A percentile compares a stretch with the other conserved stretches of the same genome.
These are phyloP conservation scores for Mylabris phalerata DNA, from an alignment of 1,140 invertebrate genomes.

Conservation along the genomic window DNA sequence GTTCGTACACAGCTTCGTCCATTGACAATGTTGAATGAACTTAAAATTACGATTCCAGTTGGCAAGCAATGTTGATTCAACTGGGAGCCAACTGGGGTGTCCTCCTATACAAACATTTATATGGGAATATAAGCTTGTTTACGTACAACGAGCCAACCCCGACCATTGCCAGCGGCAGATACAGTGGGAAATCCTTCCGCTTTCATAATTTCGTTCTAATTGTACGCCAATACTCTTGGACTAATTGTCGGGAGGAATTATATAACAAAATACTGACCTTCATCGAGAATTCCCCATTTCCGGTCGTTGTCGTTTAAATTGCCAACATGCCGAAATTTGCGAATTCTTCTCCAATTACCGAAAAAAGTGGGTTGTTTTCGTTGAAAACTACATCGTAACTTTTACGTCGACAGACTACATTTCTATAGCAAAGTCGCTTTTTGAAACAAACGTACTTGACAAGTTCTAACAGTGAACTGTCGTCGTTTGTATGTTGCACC, in stretches of 20 bases:
- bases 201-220: not conserved
- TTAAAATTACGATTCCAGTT: conserved; percentile 11
- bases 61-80: conserved; percentile 4
- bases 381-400: conserved; percentile 10
- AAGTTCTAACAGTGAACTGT: conserved; percentile 23
- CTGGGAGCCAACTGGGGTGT: conserved; percentile 13
- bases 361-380: not conserved
- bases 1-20: not conserved
- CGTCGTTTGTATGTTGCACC: conserved; percentile 10
- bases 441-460: conserved; percentile 1
- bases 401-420: not conserved
- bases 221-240: not conserved
- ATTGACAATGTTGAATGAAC: not conserved
- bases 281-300: conserved; percentile 2
- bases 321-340: not conserved
- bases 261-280: conserved; percentile 10
- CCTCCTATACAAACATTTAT: not conserved
- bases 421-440: not conserved
- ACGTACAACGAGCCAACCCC: conserved; percentile 9
- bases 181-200: not conserved
- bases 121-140: conserved; percentile 2
- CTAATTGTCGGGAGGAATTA: not conserved
- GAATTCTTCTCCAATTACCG: not conserved
- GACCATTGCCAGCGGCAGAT: not conserved
- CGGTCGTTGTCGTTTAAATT: not conserved